Percentiles rank a stretch among this genome's conserved stretches.
These are phyloP conservation scores for Lasioglossum lativentre DNA, from an alignment of 2,888 invertebrate genomes.

Conservation along the genomic window DNA sequence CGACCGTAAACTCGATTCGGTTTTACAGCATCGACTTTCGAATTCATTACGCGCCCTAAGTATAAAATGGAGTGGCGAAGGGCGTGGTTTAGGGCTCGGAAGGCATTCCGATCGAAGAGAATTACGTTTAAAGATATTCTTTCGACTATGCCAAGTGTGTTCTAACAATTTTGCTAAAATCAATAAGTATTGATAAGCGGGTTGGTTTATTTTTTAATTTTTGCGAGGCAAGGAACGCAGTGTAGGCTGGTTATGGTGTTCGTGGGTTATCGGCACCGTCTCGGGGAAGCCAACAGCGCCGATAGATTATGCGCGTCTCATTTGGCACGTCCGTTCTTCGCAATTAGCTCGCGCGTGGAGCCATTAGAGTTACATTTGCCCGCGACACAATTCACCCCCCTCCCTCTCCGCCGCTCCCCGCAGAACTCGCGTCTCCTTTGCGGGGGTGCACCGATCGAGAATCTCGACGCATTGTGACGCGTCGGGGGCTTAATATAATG, in stretches of 20 bases:
- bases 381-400: constrained; percentile 59
- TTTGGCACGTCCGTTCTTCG: constrained; percentile 53
- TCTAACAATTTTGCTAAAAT: no score
- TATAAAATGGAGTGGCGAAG: background rate
- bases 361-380: constrained; percentile 65
- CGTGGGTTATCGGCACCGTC: background rate
- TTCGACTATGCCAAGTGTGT: no score
- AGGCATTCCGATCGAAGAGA: no score
- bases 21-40: background rate
- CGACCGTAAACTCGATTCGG: constrained; percentile 16
- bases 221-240: background rate
- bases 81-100: background rate
- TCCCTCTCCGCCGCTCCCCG: background rate
- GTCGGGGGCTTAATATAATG: constrained; percentile 67
- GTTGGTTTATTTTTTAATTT: background rate
- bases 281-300: background rate
- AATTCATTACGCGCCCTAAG: constrained; percentile 27
- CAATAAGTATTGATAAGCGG: no score
- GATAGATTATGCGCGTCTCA: constrained; percentile 40
- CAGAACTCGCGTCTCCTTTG: constrained; percentile 37
- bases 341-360: constrained; percentile 55
- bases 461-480: constrained; percentile 64
- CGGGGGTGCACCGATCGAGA: constrained; percentile 45
- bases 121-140: background rate
- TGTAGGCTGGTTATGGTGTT: background rate